phyloP scores from a whole-genome alignment of 2,888 invertebrate species.

The Cremastinae sp. region DNA sequence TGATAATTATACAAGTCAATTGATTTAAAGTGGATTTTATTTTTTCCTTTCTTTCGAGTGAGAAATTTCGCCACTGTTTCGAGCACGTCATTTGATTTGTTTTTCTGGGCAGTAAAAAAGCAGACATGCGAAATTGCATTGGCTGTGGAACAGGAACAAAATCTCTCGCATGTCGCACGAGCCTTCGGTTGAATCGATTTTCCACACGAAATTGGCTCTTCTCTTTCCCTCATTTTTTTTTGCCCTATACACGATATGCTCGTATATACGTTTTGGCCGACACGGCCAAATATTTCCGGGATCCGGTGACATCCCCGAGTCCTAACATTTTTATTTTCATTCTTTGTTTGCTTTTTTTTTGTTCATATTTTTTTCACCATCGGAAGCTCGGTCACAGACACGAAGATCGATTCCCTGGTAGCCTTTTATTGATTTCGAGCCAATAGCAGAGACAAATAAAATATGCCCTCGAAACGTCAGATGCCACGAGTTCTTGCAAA shows the following conservation, averaged over 20 bases:
- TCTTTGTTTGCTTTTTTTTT: conserved; percentile 1
- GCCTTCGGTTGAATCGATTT: conserved; percentile 33
- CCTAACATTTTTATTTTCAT: conserved; percentile 34
- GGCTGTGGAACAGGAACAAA: conserved; percentile 3
- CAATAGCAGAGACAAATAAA: not conserved
- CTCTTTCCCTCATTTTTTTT: no score
- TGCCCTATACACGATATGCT: no score
- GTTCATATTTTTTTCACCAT: conserved; percentile 3
- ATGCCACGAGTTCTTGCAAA: not conserved
- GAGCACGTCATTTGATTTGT: conserved; percentile 2
- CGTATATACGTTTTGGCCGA: conserved; percentile 17
- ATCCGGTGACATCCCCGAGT: conserved; percentile 45
- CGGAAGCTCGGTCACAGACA: conserved; percentile 2
- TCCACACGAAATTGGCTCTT: conserved; percentile 35
- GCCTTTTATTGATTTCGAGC: not conserved
- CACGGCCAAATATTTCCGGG: conserved; percentile 32
- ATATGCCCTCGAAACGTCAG: not conserved
- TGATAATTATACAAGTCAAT: no score
- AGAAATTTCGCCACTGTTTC: not conserved
- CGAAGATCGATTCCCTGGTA: not conserved
- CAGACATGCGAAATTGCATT: conserved; percentile 17
- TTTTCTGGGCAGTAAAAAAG: conserved; percentile 9
- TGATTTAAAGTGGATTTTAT: no score
- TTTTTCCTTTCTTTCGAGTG: not conserved
- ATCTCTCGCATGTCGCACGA: conserved; percentile 46